phyloP scores from a whole-genome alignment of 2,113 vertebrate genomes.

The Bambusicola thoracicus region DNA sequence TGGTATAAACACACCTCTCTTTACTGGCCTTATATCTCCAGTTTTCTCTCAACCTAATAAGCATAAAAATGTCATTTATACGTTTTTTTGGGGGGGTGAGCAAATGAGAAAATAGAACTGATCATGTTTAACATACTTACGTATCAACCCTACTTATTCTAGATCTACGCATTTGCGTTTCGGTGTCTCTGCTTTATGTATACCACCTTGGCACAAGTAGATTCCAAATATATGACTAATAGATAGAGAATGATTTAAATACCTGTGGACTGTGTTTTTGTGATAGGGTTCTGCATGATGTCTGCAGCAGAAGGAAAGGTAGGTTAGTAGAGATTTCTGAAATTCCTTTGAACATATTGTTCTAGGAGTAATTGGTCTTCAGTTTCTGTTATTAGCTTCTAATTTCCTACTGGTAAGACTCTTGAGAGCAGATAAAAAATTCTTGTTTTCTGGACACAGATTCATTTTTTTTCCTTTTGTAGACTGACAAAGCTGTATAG shows the following conservation, averaged over 20 bases:
- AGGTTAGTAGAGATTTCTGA: not conserved
- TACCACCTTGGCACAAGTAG: not conserved
- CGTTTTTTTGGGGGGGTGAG: not conserved
- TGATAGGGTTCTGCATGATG: not conserved
- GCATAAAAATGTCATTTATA: not conserved
- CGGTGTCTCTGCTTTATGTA: accelerated
- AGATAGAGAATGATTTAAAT: not conserved
- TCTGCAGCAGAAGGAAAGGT: not conserved
- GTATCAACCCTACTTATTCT: not conserved
- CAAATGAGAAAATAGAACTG: not conserved
- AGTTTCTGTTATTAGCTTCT: not conserved
- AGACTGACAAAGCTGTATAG: not conserved
- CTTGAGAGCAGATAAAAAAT: not conserved
- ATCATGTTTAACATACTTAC: not conserved
- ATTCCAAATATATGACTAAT: not conserved
- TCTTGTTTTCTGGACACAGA: not conserved
- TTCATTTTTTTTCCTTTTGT: not conserved
- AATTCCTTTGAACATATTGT: not conserved
- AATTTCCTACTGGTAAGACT: not conserved
- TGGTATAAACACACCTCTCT: not conserved
- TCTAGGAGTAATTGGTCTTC: not conserved
- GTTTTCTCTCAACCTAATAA: not conserved
- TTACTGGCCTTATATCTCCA: not conserved
- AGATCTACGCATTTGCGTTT: not conserved
- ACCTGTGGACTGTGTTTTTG: not conserved